Evolutionary conservation across 2,797 vertebrate genomes (phyloP).

Genomic region (Enteromius thamalakanensis): DNA sequence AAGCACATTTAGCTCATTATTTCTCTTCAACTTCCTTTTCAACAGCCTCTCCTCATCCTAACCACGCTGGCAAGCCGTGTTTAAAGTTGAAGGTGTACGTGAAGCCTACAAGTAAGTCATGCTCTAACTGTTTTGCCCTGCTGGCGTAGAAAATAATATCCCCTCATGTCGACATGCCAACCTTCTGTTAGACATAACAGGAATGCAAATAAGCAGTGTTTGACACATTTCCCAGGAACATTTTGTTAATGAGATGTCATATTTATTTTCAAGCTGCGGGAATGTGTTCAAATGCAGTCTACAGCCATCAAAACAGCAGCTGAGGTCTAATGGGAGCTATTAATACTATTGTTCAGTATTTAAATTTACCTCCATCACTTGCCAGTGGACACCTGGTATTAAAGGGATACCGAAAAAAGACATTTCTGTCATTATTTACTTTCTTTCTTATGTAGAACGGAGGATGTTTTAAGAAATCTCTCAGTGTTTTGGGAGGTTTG

Average conservation of each 20-base stretch:
- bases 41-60: slow-evolving; percentile 81
- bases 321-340: slow-evolving; percentile 12
- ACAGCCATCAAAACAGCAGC: slow-evolving; percentile 10
- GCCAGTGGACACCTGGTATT: background rate
- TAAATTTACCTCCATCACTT: background rate
- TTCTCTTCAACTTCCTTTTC: slow-evolving; percentile 57
- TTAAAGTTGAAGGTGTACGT: slow-evolving; percentile 84
- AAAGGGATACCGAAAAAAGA: background rate
- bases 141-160: background rate
- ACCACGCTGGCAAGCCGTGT: slow-evolving; percentile 81
- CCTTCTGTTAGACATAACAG: slow-evolving; percentile 27
- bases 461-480: background rate
- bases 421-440: background rate
- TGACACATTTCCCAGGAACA: slow-evolving; percentile 18
- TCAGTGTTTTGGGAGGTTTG: background rate
- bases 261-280: slow-evolving; percentile 38
- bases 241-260: slow-evolving; percentile 54
- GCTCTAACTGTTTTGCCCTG: slow-evolving; percentile 47
- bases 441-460: background rate
- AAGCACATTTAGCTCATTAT: slow-evolving; percentile 38
- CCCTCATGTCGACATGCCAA: background rate
- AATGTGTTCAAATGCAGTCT: slow-evolving; percentile 37
- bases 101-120: slow-evolving; percentile 81
- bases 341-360: slow-evolving; percentile 12
- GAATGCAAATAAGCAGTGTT: slow-evolving; percentile 52